phyloP scores from a whole-genome alignment of 2,113 vertebrate species.

The Nibea albiflora region DNA sequence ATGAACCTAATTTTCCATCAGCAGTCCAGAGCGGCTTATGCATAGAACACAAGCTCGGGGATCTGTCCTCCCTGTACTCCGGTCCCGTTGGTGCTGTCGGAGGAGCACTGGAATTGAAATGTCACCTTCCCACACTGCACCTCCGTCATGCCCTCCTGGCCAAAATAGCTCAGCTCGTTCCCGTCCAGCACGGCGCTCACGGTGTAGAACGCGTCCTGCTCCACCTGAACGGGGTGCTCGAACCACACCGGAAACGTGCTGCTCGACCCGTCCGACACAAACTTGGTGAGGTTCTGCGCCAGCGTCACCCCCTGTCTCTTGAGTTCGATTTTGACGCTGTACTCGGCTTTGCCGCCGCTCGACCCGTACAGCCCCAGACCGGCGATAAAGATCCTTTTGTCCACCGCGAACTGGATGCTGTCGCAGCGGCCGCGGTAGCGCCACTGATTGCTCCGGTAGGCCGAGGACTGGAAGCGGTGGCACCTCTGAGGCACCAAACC shows the following conservation, averaged over 20 bases:
- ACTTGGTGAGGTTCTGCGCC: conserved; percentile 92
- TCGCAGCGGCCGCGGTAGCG: conserved; percentile 96
- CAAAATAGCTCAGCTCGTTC: conserved; percentile 97
- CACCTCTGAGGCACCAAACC: conserved; percentile 91
- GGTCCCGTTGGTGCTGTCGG: conserved; percentile 97
- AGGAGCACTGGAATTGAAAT: conserved; percentile 99
- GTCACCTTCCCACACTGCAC: conserved; percentile 96
- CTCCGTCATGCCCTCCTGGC: conserved; percentile 98
- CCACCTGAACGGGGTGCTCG: conserved; percentile 96
- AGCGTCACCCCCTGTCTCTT: conserved; percentile 91
- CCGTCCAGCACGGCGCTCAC: conserved; percentile 95
- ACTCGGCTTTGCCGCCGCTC: conserved; percentile 93
- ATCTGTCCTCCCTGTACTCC: conserved; percentile 99
- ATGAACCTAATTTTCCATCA: neutral
- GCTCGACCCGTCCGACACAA: conserved; percentile 94
- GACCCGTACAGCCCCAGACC: conserved; percentile 96
- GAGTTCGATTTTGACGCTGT: conserved; percentile 93
- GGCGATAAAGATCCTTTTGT: conserved; percentile 93
- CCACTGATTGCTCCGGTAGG: conserved; percentile 98
- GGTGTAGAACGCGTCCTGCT: conserved; percentile 96
- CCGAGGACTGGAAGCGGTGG: conserved; percentile 95
- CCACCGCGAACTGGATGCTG: conserved; percentile 98
- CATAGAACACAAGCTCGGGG: conserved; percentile 98
- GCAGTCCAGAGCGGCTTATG: conserved; percentile 79
- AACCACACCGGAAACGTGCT: conserved; percentile 95